Evolutionary conservation across 2,113 vertebrate species (phyloP), one percentile per base, ranked within the genome.

Genomic region (Colinus virginianus): DNA sequence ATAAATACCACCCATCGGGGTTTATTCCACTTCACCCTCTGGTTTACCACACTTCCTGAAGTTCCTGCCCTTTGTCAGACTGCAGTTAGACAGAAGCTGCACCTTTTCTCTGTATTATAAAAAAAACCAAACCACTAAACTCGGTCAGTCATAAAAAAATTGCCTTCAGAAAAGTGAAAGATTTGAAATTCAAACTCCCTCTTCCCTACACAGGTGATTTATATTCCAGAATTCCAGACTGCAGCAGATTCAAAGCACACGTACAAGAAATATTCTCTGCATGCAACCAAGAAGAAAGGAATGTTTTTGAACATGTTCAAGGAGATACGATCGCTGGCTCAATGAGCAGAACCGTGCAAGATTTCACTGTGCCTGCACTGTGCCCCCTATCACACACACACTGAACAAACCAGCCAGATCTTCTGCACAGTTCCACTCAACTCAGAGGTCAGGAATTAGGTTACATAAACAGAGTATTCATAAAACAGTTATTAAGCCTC

Each of bases 281-380:
- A 38, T 15, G 55, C 48, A 34, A 26, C 14, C 62, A 63, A 78
- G 51, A 66, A 25, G 25, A 58, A 72, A 63, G 32, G 26, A 51
- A 53, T 53, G 6, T 17, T 38, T 56, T 42, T 51, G 49, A 85
- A 58, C 14, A 4, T 15, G 38, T 49, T 68, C 49, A 28, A 71
- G 42, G 14, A 19, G 30, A 67, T 11, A 23, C 0, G 2, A 34
- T 25, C 67, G 30, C 71, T 16, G n/a, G 23, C 36, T 53, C 30
- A 48, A 70, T 49, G 48, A 26, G 2, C 48, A 32, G 46, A 30
- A 40, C 36, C 45, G 53, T 9, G 23, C 20, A 43, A 61, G 76
- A 22, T 42, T 7, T 36, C 28, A 25, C 55, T 25, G 40, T 2
- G 1, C 14, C 79, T 26, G 22, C 9, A 11, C 0, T 6, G 53